Evolutionary conservation across 2,888 invertebrate species (phyloP).

Genomic region (Hirtodrosophila duncani): DNA sequence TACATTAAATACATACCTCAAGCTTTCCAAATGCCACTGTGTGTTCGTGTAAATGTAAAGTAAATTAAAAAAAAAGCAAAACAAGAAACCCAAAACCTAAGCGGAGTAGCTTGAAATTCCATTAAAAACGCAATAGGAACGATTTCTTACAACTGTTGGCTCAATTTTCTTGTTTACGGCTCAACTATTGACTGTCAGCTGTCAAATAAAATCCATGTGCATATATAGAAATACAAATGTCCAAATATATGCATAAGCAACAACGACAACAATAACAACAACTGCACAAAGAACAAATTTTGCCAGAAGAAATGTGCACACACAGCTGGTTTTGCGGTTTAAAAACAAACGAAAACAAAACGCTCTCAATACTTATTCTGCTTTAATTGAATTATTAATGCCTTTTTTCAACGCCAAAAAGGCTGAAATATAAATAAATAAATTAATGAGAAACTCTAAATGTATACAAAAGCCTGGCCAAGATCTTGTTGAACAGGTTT

Average conservation of each 20-base stretch:
- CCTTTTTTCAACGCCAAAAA: constrained; percentile 1
- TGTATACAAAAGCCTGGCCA: background rate
- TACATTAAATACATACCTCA: constrained; percentile 27
- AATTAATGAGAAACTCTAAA: constrained; percentile 30
- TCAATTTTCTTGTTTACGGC: constrained; percentile 13
- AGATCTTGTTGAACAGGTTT: constrained; percentile 60
- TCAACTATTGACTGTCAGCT: constrained; percentile 34
- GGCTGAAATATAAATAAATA: constrained; percentile 12
- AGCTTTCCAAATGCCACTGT: background rate
- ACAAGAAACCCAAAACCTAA: constrained; percentile 20
- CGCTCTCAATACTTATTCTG: too few species aligned
- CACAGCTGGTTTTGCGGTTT: constrained; percentile 45
- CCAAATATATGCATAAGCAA: background rate
- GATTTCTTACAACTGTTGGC: constrained; percentile 27
- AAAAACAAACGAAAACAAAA: constrained; percentile 19
- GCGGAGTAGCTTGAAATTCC: constrained; percentile 46
- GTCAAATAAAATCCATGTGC: constrained; percentile 37
- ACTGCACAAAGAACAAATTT: too few species aligned
- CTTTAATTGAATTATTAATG: constrained; percentile 32
- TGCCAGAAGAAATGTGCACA: constrained; percentile 49
- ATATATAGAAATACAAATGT: constrained; percentile 19
- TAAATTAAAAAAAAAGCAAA: constrained; percentile 28
- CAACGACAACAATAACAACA: constrained; percentile 14
- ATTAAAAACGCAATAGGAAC: constrained; percentile 44
- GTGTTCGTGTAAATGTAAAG: constrained; percentile 34